Base-by-base conservation (phyloP, 2,888 invertebrate species). In the Clepsis dumicolana region DNA sequence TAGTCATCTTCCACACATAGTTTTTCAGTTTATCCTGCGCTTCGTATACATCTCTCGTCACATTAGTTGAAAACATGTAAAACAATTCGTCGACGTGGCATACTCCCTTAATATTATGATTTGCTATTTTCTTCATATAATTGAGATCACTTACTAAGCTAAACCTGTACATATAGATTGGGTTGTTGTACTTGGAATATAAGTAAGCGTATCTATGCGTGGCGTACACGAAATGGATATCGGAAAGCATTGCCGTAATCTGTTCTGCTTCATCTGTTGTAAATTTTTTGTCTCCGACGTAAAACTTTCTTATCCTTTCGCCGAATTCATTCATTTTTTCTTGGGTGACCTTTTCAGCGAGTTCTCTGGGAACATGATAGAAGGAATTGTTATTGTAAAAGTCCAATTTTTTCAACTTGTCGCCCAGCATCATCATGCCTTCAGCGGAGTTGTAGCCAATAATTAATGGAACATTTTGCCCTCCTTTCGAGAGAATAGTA, bases 11-110 rank as follows among this genome's bases (percentile, higher is more conserved):
- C 48, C 79, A 74, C 0, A 80, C 77, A 74, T 85, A 80, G 44
- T 79, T 79, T 61, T 83, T 84, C 8, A 78, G 69, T 0, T 79
- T 71, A 4, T 82, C 77, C 7, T 80, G 75, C 2, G 82, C 72
- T 59, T 76, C 73, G 32, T 87, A 87, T 18, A 75, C 73, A 57
- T 86, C 83, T 56, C 81, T 80, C 48, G 83, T 83, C 10, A 73
- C 65, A 0, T 77, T 75, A n/a, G 79, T 81, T 59, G 84, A 83
- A 66, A 92, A 93, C 44, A 87, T 64, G 70, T 92, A 92, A 21
- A 82, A 82, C 50, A 92, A 0, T 1, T 93, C 93, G 71, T 93
- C 93, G 0, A 81, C 88, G 64, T 93, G 93, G n/a, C 81, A 78
- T 0, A 85, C 88, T 0, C 90, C 92, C 77, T 74, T 66, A 3